These are phyloP conservation scores for Orchesellides sinensis DNA, from an alignment of 2,888 invertebrate species.

Conservation along the genomic window DNA sequence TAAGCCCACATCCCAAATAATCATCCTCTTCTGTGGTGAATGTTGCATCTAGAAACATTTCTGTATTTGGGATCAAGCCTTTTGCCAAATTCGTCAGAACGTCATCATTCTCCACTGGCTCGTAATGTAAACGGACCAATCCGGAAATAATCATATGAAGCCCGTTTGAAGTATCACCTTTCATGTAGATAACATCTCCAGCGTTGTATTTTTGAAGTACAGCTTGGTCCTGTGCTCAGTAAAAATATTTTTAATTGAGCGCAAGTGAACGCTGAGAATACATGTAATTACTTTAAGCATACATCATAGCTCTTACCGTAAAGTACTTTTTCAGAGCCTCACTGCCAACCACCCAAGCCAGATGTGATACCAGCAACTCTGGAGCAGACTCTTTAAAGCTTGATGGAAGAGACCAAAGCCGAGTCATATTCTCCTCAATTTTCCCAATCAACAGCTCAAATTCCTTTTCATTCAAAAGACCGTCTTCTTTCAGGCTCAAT, in stretches of 20 bases:
- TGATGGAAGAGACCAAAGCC: slow-evolving; percentile 74
- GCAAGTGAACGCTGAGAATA: no score
- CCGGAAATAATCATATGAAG: slow-evolving; percentile 78
- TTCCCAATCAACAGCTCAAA: slow-evolving; percentile 79
- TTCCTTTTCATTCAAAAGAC: slow-evolving; percentile 82
- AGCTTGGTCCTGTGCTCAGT: slow-evolving; percentile 73
- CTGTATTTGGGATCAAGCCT: slow-evolving; percentile 80
- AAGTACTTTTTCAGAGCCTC: slow-evolving; percentile 63
- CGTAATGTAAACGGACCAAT: slow-evolving; percentile 76
- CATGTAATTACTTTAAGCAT: background rate
- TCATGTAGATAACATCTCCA: slow-evolving; percentile 76
- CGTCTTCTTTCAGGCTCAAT: slow-evolving; percentile 80
- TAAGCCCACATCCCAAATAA: slow-evolving; percentile 81
- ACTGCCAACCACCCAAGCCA: slow-evolving; percentile 71
- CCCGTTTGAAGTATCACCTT: slow-evolving; percentile 77
- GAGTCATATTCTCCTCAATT: slow-evolving; percentile 80
- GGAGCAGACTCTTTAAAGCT: slow-evolving; percentile 67
- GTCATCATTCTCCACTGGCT: slow-evolving; percentile 76
- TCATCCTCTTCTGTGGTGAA: slow-evolving; percentile 79
- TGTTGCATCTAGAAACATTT: slow-evolving; percentile 79
- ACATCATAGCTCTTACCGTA: slow-evolving; percentile 66
- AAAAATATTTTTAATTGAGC: background rate
- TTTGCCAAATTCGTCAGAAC: slow-evolving; percentile 77
- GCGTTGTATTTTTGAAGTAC: slow-evolving; percentile 76
- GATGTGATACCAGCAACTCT: slow-evolving; percentile 76